Percentiles rank a stretch among this genome's conserved stretches.
These are phyloP conservation scores for Acanthoscelides obtectus DNA, from an alignment of 2,888 invertebrate genomes.

Conservation along the genomic window DNA sequence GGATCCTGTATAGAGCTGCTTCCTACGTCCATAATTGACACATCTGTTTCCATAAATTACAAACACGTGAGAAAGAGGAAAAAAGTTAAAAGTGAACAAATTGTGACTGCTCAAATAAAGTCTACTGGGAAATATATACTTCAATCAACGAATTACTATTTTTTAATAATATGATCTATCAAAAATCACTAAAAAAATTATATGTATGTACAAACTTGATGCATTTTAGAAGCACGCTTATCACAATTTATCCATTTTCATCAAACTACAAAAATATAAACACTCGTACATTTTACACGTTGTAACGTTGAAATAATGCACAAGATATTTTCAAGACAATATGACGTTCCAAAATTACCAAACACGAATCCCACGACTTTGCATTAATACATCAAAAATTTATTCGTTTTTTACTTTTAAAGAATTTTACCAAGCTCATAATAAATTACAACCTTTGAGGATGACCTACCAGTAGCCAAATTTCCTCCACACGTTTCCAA, in stretches of 20 bases:
- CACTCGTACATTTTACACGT: not conserved
- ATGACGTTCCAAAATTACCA: not conserved
- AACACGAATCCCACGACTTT: not conserved
- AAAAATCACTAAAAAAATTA: not conserved
- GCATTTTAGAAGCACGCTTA: not conserved
- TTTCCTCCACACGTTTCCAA: not conserved
- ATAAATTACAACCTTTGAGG: too few species aligned
- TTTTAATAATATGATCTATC: not conserved
- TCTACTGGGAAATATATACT: not conserved
- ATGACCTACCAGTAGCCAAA: too few species aligned
- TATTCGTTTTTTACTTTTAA: too few species aligned
- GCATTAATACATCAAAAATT: too few species aligned
- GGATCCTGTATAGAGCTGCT: too few species aligned
- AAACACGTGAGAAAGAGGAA: too few species aligned
- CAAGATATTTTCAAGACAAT: not conserved
- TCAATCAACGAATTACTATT: not conserved
- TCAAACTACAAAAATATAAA: not conserved
- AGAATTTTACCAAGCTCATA: too few species aligned
- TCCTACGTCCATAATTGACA: too few species aligned
- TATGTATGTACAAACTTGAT: not conserved
- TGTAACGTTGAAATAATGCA: not conserved
- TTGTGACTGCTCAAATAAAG: not conserved
- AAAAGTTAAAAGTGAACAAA: not conserved
- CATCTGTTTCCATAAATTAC: too few species aligned
- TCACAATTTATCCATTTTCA: not conserved